Base-by-base conservation (phyloP, 2,797 vertebrate genomes). In the Coreius guichenoti region DNA sequence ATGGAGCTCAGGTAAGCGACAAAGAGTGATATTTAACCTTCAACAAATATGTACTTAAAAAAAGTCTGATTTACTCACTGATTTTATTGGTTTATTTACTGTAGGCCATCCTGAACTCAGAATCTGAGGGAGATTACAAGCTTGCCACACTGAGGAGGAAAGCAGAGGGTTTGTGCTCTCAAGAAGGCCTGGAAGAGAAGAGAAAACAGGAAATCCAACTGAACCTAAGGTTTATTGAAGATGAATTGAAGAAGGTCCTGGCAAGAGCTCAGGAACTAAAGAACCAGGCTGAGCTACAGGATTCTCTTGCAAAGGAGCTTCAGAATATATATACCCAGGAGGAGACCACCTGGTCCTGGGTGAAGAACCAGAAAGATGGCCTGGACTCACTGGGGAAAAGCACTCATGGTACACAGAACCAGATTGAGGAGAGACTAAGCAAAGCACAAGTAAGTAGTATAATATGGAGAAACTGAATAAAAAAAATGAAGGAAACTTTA, bases 21-120 rank as follows among this genome's bases (percentile, higher is more conserved):
- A 45, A 54, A 54, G 11, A 39, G 3, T 17, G 54, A 47, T 19
- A 63, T 65, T 79, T 21, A 54, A n/a, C 11, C 12, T 74, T 74
- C 16, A 39, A 7, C 16, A 47, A 33, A 58, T 17, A 17, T 54
- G 1, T 12, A 21, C 23, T 21, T 5, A 23, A 77, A 77, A 8
- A 29, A 1, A 70, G 54, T 72, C 39, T 36, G 21, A 61, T 2
- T 85, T 67, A 85, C 68, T 83, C 4, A 21, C 73, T 68, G 80
- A 14, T 12, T 51, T 51, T 86, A 75, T 65, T 87, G 86, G 11
- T 49, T 51, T 86, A 73, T 70, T 87, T 45, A 19, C 3, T 47
- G 83, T 88, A 99, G 98, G 90, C 90, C 86, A 93, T 97, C 84
- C 87, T 95, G 86, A 92, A 87, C 89, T 93, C 93, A 47, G 96